These are phyloP conservation scores for Chaetodon auriga DNA, from an alignment of 2,113 vertebrate species.

Conservation along the genomic window DNA sequence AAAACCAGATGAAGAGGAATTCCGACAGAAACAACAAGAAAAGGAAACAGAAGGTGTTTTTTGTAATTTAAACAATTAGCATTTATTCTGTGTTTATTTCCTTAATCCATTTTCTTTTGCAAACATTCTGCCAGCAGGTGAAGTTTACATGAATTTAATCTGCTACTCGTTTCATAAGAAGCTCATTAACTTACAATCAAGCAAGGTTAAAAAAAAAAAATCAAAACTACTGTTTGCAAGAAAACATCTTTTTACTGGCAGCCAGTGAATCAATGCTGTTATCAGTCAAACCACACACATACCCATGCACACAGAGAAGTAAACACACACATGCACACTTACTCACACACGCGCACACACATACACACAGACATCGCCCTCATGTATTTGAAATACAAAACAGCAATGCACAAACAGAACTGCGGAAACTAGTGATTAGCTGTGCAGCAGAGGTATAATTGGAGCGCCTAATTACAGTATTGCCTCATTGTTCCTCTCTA, in stretches of 20 bases:
- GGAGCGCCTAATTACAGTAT: constrained; percentile 73
- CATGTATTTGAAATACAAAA: constrained; percentile 61
- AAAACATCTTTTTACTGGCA: constrained; percentile 50
- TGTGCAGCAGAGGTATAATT: constrained; percentile 73
- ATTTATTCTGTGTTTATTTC: constrained; percentile 71
- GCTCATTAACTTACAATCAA: constrained; percentile 77
- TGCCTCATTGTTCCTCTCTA: constrained; percentile 73
- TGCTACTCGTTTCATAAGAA: constrained; percentile 70
- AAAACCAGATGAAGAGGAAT: background rate
- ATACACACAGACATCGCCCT: constrained; percentile 28
- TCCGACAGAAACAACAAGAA: constrained; percentile 10
- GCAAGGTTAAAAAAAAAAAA: constrained; percentile 54
- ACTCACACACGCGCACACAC: constrained; percentile 34
- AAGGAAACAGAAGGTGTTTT: constrained; percentile 36
- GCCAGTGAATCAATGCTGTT: constrained; percentile 50
- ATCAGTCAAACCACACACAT: constrained; percentile 56
- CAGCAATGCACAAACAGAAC: constrained; percentile 64
- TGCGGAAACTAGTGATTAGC: constrained; percentile 73
- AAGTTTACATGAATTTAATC: constrained; percentile 69
- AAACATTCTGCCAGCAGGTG: constrained; percentile 84
- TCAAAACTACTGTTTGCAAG: constrained; percentile 27
- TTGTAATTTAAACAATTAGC: constrained; percentile 66
- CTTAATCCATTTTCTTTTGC: constrained; percentile 68
- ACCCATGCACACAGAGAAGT: constrained; percentile 27
- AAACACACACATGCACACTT: constrained; percentile 46